Base-by-base conservation (phyloP, 35 echinoderm and acorn worm species). In the Heliocidaris erythrogramma region DNA sequence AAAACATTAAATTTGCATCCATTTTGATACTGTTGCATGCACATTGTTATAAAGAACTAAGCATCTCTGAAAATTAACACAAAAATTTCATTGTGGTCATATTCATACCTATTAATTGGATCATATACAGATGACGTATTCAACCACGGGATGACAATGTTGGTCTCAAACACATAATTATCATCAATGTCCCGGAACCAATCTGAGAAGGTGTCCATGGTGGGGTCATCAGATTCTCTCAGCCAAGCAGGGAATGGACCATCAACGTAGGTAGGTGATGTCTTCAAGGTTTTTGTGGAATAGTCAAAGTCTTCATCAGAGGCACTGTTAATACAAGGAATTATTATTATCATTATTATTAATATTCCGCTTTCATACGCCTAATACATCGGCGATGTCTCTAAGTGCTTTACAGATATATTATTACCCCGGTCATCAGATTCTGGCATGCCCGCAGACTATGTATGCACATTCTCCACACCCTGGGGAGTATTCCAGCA, bases 241-340 rank as follows among this genome's bases (percentile, higher is more conserved):
- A 98, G 42, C 97, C 97, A 98, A 32, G 91, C 84, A 18, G 94
- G 96, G 47, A 97, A 98, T 1, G 97, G 97, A 30, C 96, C 96
- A 6, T 94, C 85, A 12, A 98, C 91, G 69, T 98, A 98, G 2
- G 59, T 94, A 9, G 97, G 97, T 24, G 61, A 30, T 7, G 88
- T 60, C 24, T 95, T 90, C 78, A 92, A 85, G 32, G 85, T 96
- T 48, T 98, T 98, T 11, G 94, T 92, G 42, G 94, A 56, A 12
- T 94, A 61, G 48, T 59, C 95, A 42, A 98, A 98, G 84, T 98
- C 97, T 60, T 95, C 24, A 53, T 98, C 48, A 11, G 52, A 48
- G 7, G 90, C 85, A 95, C 97, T 98, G 93, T 71, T 13, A 27
- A 92, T 9, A 42, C 35, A 42, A 3, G 27, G 65, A n/a, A n/a